These are phyloP conservation scores for Hippocampus barbouri DNA, from an alignment of 2,113 vertebrate genomes.

Conservation along the genomic window DNA sequence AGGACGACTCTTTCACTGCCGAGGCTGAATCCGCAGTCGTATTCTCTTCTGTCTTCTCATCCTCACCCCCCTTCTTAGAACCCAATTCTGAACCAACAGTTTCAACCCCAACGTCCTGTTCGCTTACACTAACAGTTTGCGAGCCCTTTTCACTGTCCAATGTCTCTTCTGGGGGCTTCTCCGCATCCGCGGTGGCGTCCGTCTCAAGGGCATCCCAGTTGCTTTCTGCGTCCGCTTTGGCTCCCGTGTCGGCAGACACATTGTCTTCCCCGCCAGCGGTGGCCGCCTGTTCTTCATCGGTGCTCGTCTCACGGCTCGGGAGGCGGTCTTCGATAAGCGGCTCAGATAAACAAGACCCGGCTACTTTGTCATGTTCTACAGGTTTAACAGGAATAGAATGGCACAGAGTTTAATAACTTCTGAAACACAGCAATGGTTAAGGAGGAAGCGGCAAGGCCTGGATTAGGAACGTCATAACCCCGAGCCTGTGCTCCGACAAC, in stretches of 20 bases:
- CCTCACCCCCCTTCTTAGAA: conserved; percentile 84
- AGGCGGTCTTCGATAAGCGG: conserved; percentile 87
- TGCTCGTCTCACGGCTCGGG: conserved; percentile 75
- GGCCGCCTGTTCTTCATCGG: conserved; percentile 83
- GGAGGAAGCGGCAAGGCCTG: conserved; percentile 89
- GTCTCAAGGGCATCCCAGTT: conserved; percentile 77
- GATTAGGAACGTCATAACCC: conserved; percentile 84
- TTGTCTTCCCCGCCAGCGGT: conserved; percentile 82
- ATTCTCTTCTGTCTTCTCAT: conserved; percentile 85
- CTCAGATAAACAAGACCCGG: conserved; percentile 99
- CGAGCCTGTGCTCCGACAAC: conserved; percentile 72
- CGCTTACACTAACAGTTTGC: conserved; percentile 81
- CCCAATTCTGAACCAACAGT: conserved; percentile 78
- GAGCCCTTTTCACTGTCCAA: conserved; percentile 79
- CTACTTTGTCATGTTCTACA: conserved; percentile 99
- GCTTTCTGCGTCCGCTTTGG: conserved; percentile 77
- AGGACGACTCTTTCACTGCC: conserved; percentile 92
- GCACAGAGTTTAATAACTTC: conserved; percentile 99
- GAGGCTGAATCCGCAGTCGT: conserved; percentile 78
- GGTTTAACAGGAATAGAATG: conserved; percentile 99
- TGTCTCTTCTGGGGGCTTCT: conserved; percentile 78
- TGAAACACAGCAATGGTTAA: conserved; percentile 97
- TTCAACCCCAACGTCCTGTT: conserved; percentile 74
- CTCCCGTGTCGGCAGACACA: conserved; percentile 70
- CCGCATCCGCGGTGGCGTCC: conserved; percentile 74